A percentile compares a stretch with the other conserved stretches of the same genome.
These are phyloP conservation scores for Darevskia nairensis DNA, from an alignment of 2,797 vertebrate genomes.

Conservation along the genomic window DNA sequence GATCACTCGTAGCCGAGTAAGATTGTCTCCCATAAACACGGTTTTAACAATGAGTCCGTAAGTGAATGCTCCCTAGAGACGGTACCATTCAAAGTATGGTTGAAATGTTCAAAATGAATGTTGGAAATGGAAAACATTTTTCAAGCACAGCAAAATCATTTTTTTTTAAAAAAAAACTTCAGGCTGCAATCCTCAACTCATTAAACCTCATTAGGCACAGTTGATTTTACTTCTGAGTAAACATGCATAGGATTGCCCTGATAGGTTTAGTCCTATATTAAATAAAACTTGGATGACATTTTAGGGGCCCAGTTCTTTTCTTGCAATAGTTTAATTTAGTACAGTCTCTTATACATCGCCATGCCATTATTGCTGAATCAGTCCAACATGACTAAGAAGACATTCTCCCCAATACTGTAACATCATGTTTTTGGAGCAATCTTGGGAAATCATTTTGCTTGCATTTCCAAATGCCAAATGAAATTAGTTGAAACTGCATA, in stretches of 20 bases:
- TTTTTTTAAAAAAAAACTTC: background rate
- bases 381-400: background rate
- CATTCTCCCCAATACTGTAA: background rate
- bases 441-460: background rate
- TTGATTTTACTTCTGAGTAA: no score
- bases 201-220: no score
- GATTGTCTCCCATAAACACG: no score
- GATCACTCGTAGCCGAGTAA: background rate
- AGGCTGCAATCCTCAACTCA: background rate
- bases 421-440: background rate
- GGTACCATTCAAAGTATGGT: background rate
- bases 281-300: background rate
- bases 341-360: background rate
- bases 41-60: no score
- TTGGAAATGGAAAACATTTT: background rate
- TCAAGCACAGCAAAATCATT: background rate
- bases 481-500: conserved; percentile 1
- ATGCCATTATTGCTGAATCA: background rate
- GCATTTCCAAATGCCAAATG: background rate
- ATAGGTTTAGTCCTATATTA: background rate
- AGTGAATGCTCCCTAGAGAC: background rate
- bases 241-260: no score
- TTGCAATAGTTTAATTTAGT: background rate
- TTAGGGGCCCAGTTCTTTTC: no score
- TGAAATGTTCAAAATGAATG: background rate